Conservation (phyloP, 1,140 invertebrate genomes). For the Araneus ventricosus region DNA sequence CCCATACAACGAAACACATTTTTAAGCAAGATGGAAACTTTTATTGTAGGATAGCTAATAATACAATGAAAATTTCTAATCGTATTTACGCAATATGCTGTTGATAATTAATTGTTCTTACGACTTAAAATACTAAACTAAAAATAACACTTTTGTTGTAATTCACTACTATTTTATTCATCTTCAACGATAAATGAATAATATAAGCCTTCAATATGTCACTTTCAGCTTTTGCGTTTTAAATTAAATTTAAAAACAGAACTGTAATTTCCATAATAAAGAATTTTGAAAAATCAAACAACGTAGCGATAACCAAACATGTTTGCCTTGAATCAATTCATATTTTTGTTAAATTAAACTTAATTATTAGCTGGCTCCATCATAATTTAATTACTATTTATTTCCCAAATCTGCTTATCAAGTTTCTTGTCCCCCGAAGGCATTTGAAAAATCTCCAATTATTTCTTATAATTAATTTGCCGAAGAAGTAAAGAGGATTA, state of each 20-base stretch:
- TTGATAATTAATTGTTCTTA: no score
- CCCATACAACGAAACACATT: no score
- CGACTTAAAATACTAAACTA: no score
- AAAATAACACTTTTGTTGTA: no score
- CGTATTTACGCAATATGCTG: no score
- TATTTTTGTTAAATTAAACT: not conserved
- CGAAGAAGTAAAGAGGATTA: conserved; percentile 6
- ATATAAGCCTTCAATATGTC: no score
- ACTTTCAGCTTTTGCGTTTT: no score
- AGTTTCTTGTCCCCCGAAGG: not conserved
- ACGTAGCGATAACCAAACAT: not conserved
- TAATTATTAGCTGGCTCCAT: not conserved
- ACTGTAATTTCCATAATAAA: not conserved
- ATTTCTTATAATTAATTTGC: conserved; percentile 12
- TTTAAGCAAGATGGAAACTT: no score
- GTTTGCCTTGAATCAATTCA: not conserved
- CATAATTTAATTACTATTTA: conserved; percentile 23
- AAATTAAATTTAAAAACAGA: not conserved
- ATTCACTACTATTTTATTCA: no score
- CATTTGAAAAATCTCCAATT: conserved; percentile 5
- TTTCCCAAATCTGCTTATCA: conserved; percentile 2
- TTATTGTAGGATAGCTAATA: no score
- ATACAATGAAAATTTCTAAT: no score
- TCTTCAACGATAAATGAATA: no score
- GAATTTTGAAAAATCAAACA: not conserved